phyloP scores from a whole-genome alignment of 1,140 invertebrate species.

The Drosophila ironensis region DNA sequence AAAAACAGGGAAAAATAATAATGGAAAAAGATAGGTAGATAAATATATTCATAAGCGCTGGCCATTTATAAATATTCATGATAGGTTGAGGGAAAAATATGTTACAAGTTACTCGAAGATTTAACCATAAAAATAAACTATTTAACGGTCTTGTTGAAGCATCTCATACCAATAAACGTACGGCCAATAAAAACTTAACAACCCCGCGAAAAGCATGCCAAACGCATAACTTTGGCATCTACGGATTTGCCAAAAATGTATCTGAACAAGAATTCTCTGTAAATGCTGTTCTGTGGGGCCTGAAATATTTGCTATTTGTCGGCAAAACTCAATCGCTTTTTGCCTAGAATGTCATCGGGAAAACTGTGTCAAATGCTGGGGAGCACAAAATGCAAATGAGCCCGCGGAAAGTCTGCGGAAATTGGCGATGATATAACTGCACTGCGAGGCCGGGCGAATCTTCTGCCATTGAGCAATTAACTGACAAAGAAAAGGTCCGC shows the following conservation, averaged over 20 bases:
- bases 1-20: too few relatives aligned
- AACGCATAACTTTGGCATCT: slow-evolving; percentile 11
- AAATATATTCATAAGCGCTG: slow-evolving; percentile 5
- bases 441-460: slow-evolving; percentile 11
- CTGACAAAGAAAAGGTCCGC: slow-evolving; percentile 59
- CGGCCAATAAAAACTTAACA: neutral
- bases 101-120: neutral
- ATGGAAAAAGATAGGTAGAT: slow-evolving; percentile 26
- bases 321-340: slow-evolving; percentile 14
- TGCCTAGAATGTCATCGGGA: slow-evolving; percentile 10
- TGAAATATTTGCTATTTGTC: slow-evolving; percentile 21
- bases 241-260: slow-evolving; percentile 15
- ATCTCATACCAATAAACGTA: neutral
- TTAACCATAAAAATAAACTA: too few relatives aligned
- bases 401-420: slow-evolving; percentile 8
- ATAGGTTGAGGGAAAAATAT: slow-evolving; percentile 7
- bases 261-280: neutral
- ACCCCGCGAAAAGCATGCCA: too few relatives aligned
- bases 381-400: slow-evolving; percentile 40
- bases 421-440: slow-evolving; percentile 38
- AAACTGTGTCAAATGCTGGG: slow-evolving; percentile 26
- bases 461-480: slow-evolving; percentile 55
- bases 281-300: slow-evolving; percentile 9
- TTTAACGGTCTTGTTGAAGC: too few relatives aligned
- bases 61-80: slow-evolving; percentile 45